These are phyloP conservation scores for Onychomys arenicola DNA, from an alignment of 2,797 vertebrate species.

Conservation along the genomic window DNA sequence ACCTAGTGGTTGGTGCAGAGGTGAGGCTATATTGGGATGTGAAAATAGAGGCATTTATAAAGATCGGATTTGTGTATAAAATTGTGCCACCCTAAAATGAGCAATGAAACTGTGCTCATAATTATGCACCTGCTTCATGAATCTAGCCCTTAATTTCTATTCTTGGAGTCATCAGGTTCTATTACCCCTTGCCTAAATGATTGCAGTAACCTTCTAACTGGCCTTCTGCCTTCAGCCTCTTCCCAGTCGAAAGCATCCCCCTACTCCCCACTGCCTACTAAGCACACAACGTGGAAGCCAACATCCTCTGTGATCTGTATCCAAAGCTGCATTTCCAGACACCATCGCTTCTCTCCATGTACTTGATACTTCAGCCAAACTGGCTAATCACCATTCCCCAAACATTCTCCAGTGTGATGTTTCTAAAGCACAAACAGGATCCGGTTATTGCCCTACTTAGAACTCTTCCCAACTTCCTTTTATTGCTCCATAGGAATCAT, in stretches of 20 bases:
- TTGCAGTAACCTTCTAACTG: slow-evolving; percentile 58
- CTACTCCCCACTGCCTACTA: not conserved
- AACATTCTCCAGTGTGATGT: slow-evolving; percentile 8
- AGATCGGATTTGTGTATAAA: slow-evolving; percentile 74
- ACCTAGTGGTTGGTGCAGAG: slow-evolving; percentile 32
- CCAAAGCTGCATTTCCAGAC: slow-evolving; percentile 35
- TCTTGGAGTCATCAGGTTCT: slow-evolving; percentile 72
- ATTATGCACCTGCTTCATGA: slow-evolving; percentile 73
- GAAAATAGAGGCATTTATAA: slow-evolving; percentile 59
- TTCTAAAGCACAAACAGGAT: slow-evolving; percentile 47
- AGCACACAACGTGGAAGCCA: not conserved
- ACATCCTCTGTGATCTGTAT: slow-evolving; percentile 40
- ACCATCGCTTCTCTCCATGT: slow-evolving; percentile 25
- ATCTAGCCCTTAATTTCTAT: slow-evolving; percentile 69
- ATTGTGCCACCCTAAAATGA: slow-evolving; percentile 69
- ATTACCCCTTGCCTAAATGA: slow-evolving; percentile 60
- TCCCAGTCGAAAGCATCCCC: not conserved
- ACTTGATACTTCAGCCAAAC: slow-evolving; percentile 33
- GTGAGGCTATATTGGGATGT: slow-evolving; percentile 60
- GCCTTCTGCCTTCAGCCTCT: slow-evolving; percentile 48
- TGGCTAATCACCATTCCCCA: slow-evolving; percentile 36
- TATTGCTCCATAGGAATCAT: not conserved
- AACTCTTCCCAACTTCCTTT: not conserved
- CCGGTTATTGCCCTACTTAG: slow-evolving; percentile 29
- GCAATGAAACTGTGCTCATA: slow-evolving; percentile 71